Evolutionary conservation across 1,140 invertebrate genomes (phyloP), one percentile per base, ranked within the genome.

Genomic region (Drosophila funebris): DNA sequence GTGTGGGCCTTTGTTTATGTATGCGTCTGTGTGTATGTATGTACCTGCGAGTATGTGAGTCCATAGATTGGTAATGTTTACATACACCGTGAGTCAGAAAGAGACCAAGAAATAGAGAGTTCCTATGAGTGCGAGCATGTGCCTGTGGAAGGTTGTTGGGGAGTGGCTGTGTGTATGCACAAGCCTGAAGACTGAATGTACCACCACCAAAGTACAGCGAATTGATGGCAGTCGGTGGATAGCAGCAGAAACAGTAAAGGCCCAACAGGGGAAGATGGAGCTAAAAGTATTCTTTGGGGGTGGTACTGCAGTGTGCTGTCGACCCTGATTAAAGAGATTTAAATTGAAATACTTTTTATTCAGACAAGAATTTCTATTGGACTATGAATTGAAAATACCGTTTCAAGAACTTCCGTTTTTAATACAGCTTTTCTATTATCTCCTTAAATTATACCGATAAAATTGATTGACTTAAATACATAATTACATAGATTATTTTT

Each of bases 301-400:
- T 54, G 50, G 36, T 14, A 39, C 29, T 66, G 31, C 9, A 18
- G 11, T 16, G 24, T 8, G 37, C n/a, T 14, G 22, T 29, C 9
- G 46, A 41, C 50, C 41, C 68, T 76, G 71, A 60, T 75, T 77
- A 71, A 77, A 75, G 66, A 53, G 54, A 57, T 66, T 71, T 73
- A 58, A 73, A 56, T 68, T 62, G 41, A 54, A 73, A 73, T 56
- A 62, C 57, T 75, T 64, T 73, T 52, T 20, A 33, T 33, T 14
- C 41, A 29, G 31, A n/a, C 7, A 27, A 43, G 6, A 20, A 18
- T 27, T 18, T 48, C 7, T 48, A 48, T 29, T 24, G 44, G 13
- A 48, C 7, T 48, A 22, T 41, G 2, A 41, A 24, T 29, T 16
- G 1, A 18, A 52, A 31, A 29, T 41, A 16, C 14, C 14, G 5